Base-by-base conservation (phyloP, 2,797 vertebrate genomes). In the Apodemus agrarius region DNA sequence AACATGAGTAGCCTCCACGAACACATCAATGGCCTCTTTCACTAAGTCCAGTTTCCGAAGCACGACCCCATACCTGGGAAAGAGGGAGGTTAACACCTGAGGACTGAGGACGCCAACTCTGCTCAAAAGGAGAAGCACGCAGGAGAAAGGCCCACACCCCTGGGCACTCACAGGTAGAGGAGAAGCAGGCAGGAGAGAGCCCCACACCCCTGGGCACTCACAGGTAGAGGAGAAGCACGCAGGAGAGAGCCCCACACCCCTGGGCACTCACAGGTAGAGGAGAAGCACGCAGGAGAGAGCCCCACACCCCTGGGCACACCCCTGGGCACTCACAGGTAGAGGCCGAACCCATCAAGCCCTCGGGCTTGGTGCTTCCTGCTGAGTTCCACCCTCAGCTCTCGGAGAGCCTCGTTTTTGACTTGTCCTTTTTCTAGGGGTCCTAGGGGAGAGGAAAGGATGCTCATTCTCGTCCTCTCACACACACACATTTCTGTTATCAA, bases 351-450 rank as follows among this genome's bases (percentile, higher is more conserved):
- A 69, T 99, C 99, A 98, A 99, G 98, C 96, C 99, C 99, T 97
- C 99, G 99, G 54, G 99, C 99, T 65, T 98, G 99, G 98, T 99
- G 99, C 95, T 99, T 99, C 98, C 99, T 99, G 98, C 99, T 99
- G 96, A 99, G 99, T 92, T 99, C 99, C 63, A 99, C 99, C 96
- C 99, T 99, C 93, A 99, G 80, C 97, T 99, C 99, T 94, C 99
- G 98, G 63, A 99, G 98, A 65, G 99, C 99, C 98, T 99, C 99
- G 78, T 99, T 99, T 96, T 99, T 99, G 10, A 99, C 99, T 98
- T 99, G 99, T 96, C 99, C 99, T 98, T 99, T 99, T 97, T 99
- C 99, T 98, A 99, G 98, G 63, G 99, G 99, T 91, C 99, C 99
- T 99, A 94, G 1, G 9, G 96, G 72, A 94, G 80, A 91, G 5